phyloP scores from a whole-genome alignment of 2,797 vertebrate genomes.

The Arctocebus calabarensis region DNA sequence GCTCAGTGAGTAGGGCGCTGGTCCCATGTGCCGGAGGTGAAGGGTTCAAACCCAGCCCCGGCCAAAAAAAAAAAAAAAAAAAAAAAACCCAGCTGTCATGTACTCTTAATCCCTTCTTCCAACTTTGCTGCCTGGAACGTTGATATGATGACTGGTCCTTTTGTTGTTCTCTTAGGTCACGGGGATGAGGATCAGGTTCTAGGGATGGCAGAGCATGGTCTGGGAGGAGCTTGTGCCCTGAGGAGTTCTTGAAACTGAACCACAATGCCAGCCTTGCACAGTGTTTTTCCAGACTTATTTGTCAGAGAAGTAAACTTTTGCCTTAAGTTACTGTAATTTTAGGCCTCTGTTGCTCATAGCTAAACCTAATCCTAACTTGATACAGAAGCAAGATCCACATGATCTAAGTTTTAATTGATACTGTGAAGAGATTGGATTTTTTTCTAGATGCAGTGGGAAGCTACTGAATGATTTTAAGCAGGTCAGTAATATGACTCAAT shows the following conservation, averaged over 20 bases:
- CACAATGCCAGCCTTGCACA: neutral
- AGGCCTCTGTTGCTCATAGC: neutral
- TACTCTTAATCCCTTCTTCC: neutral
- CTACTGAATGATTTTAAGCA: neutral
- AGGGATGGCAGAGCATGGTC: neutral
- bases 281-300: neutral
- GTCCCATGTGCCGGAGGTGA: too few relatives aligned
- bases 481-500: neutral
- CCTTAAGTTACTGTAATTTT: neutral
- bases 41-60: too few relatives aligned
- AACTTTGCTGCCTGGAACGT: neutral
- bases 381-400: neutral
- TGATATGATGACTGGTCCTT: neutral
- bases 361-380: slow-evolving; percentile 17
- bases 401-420: neutral
- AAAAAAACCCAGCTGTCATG: neutral
- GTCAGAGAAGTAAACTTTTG: neutral
- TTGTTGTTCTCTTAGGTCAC: neutral
- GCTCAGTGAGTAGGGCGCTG: too few relatives aligned
- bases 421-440: neutral
- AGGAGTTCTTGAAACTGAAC: neutral
- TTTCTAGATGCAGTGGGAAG: slow-evolving; percentile 16
- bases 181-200: neutral
- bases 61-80: too few relatives aligned
- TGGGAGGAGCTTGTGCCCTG: neutral